phyloP scores from a whole-genome alignment of 2,797 vertebrate species.

The Petrocephalus sullivani region DNA sequence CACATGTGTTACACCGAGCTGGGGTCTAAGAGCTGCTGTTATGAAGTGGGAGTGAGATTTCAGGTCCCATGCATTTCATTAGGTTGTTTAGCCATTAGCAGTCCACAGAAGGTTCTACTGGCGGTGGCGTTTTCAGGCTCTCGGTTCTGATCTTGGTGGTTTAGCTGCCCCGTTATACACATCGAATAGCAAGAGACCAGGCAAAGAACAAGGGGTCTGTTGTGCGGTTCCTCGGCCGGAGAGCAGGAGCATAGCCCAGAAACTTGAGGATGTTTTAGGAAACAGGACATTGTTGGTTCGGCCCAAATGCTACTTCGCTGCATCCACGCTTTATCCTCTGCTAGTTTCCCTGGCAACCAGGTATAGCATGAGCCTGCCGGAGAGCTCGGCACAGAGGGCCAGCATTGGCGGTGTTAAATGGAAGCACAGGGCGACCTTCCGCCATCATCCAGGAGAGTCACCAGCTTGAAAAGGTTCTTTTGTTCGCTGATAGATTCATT shows the following conservation, averaged over 20 bases:
- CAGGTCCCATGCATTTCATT: neutral
- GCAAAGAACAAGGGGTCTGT: neutral
- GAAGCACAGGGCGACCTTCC: conserved; percentile 2
- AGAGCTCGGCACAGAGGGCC: conserved; percentile 10
- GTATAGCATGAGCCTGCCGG: neutral
- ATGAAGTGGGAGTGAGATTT: neutral
- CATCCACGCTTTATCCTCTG: neutral
- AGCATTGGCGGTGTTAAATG: conserved; percentile 8
- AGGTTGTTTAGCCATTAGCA: neutral
- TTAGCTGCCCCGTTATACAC: neutral
- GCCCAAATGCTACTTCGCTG: neutral
- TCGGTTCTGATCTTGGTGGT: neutral
- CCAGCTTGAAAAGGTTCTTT: neutral
- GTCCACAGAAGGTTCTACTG: neutral
- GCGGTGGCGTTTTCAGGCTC: neutral
- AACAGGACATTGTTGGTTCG: neutral
- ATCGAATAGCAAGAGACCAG: neutral
- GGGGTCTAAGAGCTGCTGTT: neutral
- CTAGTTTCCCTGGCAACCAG: conserved; percentile 26
- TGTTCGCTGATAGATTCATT: neutral
- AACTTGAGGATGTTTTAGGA: neutral
- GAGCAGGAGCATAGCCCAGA: neutral
- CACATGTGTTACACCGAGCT: neutral
- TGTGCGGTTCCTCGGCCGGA: neutral
- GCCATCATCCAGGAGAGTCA: neutral